Evolutionary conservation across 2,113 vertebrate genomes (phyloP), one percentile per base, ranked within the genome.

Genomic region (Hypanus sabinus): DNA sequence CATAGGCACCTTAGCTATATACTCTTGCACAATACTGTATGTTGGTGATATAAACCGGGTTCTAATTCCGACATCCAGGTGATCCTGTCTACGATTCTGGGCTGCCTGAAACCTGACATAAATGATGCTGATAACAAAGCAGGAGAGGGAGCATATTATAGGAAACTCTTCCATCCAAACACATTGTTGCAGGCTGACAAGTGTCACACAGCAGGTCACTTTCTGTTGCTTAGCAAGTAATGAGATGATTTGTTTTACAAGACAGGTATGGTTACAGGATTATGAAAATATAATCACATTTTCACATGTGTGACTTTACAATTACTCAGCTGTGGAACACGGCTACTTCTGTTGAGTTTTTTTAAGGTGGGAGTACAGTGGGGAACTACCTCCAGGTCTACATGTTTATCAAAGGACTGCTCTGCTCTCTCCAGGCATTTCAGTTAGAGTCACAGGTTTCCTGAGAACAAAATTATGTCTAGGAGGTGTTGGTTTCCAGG

Each of bases 201-300:
- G 60, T 33, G n/a, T 65, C 85, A 88, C 12, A 2, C 12, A 65
- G 57, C 16, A 88, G 12, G 57, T 33, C 60, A 65, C 16, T n/a
- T 65, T 62, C 60, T 88, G 57, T 9, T 65, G 27, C 85, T 90
- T 33, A 90, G 60, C 30, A 90, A 90, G 33, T 33, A 90, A 65
- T 33, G 57, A 33, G 5, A n/a, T 62, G 65, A 33, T 90, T 68
- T 90, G 60, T 90, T 60, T 36, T 90, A 90, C 60, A 90, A 68
- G 85, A 65, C 60, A 68, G 12, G 4, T n/a, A 60, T 87, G 30
- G 75, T 76, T 76, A 76, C 75, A 76, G 75, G 75, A 76, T 76
- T 76, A 76, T 76, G 85, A 18, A 68, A 68, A 90, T 90, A 65
- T 65, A 90, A 68, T n/a, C 85, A 90, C 62, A 90, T 68, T 68